phyloP scores from a whole-genome alignment of 2,113 vertebrate genomes.

The Chaetura pelagica region DNA sequence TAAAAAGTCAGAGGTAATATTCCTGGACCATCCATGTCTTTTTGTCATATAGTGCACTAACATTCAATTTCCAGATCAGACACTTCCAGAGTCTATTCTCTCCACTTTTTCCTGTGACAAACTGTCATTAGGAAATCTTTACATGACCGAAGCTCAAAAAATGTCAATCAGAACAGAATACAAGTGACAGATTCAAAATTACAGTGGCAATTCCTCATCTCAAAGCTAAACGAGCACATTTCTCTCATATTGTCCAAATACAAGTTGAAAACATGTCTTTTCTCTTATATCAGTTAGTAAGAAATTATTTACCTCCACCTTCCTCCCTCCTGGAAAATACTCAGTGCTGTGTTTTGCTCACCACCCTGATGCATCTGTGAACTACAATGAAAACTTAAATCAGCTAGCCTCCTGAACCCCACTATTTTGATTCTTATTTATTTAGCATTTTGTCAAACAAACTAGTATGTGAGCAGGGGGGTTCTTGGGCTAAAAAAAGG shows the following conservation, averaged over 20 bases:
- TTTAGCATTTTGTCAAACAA: background rate
- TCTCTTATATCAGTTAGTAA: background rate
- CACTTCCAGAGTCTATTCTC: background rate
- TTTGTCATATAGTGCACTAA: background rate
- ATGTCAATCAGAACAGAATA: conserved; percentile 8
- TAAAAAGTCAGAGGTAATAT: background rate
- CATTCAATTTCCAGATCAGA: background rate
- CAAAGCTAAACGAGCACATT: conserved; percentile 27
- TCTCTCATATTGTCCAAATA: conserved; percentile 43
- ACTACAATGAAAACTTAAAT: background rate
- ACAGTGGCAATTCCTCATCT: background rate
- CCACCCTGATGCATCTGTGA: background rate
- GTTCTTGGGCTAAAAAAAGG: background rate
- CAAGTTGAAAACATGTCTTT: background rate
- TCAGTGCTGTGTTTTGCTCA: background rate
- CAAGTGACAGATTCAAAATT: conserved; percentile 63
- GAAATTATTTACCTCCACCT: background rate
- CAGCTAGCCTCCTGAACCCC: background rate
- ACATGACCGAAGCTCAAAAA: conserved; percentile 34
- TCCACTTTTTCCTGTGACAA: background rate
- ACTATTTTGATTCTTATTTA: background rate
- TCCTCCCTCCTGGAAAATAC: background rate
- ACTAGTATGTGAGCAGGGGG: background rate
- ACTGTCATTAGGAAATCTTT: conserved; percentile 11
- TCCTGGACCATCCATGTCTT: background rate